phyloP scores from a whole-genome alignment of 2,888 invertebrate genomes.

The Andrena camellia region DNA sequence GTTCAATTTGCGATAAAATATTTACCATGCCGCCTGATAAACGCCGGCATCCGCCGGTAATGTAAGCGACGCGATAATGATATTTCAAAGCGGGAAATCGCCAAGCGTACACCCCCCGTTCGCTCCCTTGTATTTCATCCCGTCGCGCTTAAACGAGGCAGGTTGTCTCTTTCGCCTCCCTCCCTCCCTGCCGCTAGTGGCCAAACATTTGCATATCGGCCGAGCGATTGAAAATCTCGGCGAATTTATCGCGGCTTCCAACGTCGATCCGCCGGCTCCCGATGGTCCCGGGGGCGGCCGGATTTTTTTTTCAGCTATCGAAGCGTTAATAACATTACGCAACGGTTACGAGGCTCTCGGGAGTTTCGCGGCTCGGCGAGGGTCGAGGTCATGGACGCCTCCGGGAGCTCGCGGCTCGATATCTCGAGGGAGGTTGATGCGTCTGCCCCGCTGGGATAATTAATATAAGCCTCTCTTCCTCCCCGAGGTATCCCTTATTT shows the following conservation, averaged over 20 bases:
- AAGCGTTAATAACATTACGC: constrained; percentile 44
- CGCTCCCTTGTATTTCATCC: constrained; percentile 21
- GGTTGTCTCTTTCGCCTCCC: background rate
- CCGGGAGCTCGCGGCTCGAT: constrained; percentile 41
- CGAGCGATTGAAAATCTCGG: background rate
- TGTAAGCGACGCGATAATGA: constrained; percentile 62
- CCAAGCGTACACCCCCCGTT: background rate
- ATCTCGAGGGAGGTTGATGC: constrained; percentile 64
- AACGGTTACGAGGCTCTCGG: constrained; percentile 40
- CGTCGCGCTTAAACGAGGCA: constrained; percentile 22
- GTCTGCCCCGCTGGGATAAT: constrained; percentile 66
- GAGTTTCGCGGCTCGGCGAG: constrained; percentile 21
- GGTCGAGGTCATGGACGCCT: constrained; percentile 50
- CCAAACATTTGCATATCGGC: constrained; percentile 4
- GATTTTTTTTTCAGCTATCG: constrained; percentile 4
- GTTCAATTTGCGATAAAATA: constrained; percentile 66
- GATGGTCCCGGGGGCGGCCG: background rate
- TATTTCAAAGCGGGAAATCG: constrained; percentile 53
- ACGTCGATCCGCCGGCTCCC: background rate
- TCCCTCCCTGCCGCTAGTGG: background rate
- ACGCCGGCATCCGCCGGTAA: constrained; percentile 47
- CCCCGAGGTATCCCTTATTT: constrained; percentile 65
- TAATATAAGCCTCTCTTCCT: constrained; percentile 63
- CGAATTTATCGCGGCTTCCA: background rate
- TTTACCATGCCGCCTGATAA: constrained; percentile 54